phyloP scores from a whole-genome alignment of 1,140 invertebrate species.

The Lysiphlebus fabarum region DNA sequence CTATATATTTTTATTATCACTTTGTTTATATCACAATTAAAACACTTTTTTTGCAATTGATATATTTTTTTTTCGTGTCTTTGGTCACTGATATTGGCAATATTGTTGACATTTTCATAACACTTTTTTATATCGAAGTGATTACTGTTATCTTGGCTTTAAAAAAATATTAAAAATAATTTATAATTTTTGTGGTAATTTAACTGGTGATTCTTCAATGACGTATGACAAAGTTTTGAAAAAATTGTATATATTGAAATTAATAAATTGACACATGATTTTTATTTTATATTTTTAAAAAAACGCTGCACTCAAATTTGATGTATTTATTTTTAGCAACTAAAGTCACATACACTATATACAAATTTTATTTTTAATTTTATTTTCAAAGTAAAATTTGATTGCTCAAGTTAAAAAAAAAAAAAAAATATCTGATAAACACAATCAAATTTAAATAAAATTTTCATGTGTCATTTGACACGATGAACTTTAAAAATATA shows the following conservation, averaged over 20 bases:
- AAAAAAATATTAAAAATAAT: too few relatives aligned
- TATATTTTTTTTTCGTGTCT: too few relatives aligned
- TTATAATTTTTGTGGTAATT: neutral
- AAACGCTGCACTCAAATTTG: neutral
- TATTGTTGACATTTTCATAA: too few relatives aligned
- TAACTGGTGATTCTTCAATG: neutral
- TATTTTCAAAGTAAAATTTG: slow-evolving; percentile 15
- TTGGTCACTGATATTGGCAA: too few relatives aligned
- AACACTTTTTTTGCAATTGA: too few relatives aligned
- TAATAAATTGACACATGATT: slow-evolving; percentile 20
- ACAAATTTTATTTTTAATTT: neutral
- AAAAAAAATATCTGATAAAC: slow-evolving; percentile 12
- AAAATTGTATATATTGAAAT: neutral
- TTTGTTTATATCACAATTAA: neutral
- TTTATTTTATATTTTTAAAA: neutral
- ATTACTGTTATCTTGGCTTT: too few relatives aligned
- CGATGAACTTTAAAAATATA: neutral
- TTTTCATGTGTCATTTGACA: neutral
- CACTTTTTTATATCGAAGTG: too few relatives aligned
- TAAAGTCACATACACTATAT: slow-evolving; percentile 18
- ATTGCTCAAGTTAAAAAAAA: neutral
- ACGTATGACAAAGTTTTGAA: neutral
- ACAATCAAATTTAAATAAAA: neutral
- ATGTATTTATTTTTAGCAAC: slow-evolving; percentile 15
- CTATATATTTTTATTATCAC: neutral